phyloP scores from a whole-genome alignment of 92 coral and sea anemone species.

The Nematostella vectensis region DNA sequence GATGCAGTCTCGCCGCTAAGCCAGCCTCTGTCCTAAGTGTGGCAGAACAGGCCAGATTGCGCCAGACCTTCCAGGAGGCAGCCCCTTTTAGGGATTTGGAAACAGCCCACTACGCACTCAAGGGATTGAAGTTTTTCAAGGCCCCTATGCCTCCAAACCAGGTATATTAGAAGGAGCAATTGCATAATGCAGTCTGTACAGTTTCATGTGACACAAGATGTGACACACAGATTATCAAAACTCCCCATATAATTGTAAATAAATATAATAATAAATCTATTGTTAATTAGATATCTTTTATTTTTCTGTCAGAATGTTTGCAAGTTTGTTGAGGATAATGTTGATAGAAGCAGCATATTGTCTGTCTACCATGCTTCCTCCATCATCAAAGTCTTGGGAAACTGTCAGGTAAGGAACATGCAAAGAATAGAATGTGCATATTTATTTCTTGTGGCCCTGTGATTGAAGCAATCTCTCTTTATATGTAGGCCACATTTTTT shows the following conservation, averaged over 20 bases:
- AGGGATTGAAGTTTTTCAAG: constrained; percentile 68
- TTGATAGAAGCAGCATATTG: constrained; percentile 53
- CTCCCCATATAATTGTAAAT: no score
- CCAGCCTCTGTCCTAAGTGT: constrained; percentile 62
- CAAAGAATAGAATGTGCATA: neutral
- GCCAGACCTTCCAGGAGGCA: constrained; percentile 59
- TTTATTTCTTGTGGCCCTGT: no score
- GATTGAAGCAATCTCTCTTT: neutral
- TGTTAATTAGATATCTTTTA: no score
- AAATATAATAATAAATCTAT: no score
- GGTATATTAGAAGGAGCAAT: constrained; percentile 34
- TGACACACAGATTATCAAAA: neutral
- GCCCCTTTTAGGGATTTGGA: constrained; percentile 72
- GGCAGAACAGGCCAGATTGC: constrained; percentile 70
- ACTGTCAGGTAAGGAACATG: constrained; percentile 73
- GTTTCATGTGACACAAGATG: neutral
- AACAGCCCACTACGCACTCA: constrained; percentile 62
- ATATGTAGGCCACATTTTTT: no score
- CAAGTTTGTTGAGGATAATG: constrained; percentile 66
- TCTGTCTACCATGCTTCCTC: constrained; percentile 70
- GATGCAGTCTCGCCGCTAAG: constrained; percentile 31
- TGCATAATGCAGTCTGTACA: neutral
- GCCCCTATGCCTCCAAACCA: constrained; percentile 74
- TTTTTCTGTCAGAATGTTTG: constrained; percentile 60
- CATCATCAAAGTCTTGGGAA: constrained; percentile 44